A percentile compares a stretch with the other conserved stretches of the same genome.
These are phyloP conservation scores for Xiphorhynchus elegans DNA, from an alignment of 2,113 vertebrate species.

Conservation along the genomic window DNA sequence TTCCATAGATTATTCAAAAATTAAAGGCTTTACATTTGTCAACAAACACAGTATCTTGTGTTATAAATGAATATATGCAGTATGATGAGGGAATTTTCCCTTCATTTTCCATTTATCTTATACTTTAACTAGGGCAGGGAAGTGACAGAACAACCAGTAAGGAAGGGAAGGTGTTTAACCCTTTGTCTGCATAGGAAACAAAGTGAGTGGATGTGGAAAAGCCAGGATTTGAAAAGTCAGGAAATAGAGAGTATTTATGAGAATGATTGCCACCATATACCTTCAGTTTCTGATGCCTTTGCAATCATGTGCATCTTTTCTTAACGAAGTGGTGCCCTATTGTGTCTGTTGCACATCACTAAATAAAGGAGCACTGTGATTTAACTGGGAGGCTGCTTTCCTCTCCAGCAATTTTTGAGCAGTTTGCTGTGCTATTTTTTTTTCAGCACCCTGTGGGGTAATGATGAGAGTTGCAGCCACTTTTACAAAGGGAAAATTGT, in stretches of 20 bases:
- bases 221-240: neutral
- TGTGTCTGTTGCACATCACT: neutral
- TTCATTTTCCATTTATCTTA: neutral
- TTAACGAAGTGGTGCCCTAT: neutral
- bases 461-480: neutral
- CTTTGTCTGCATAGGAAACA: neutral
- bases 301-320: neutral
- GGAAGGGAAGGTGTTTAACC: neutral
- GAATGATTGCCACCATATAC: neutral
- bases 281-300: neutral
- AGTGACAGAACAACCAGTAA: neutral
- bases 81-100: neutral
- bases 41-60: accelerated
- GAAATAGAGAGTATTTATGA: neutral
- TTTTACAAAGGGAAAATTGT: neutral
- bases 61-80: neutral
- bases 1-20: neutral
- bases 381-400: neutral
- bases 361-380: neutral
- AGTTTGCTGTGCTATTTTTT: neutral
- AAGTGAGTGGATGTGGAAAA: neutral
- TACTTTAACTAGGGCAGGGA: neutral
- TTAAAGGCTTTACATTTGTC: neutral
- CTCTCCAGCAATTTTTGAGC: neutral
- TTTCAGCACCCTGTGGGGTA: neutral